Conservation (phyloP, 2,888 invertebrate genomes). For the Kuschelorhynchus macadamiae region DNA sequence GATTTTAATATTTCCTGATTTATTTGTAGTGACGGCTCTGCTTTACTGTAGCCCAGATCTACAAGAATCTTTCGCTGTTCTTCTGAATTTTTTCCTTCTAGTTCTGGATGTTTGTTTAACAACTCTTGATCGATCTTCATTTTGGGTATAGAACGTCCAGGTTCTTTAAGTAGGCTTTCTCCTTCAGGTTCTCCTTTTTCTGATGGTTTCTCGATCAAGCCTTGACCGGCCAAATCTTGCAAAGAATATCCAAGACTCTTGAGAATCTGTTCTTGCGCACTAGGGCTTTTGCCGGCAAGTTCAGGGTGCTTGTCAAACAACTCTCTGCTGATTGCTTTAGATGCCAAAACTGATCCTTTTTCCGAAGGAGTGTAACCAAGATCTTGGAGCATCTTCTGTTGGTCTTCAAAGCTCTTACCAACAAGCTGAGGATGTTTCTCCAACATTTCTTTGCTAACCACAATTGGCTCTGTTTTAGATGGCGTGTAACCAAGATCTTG, state of each 20-base stretch:
- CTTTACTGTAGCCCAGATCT: neutral
- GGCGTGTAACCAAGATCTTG: too few relatives aligned
- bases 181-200: conserved; percentile 16
- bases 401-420: too few relatives aligned
- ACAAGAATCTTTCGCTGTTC: conserved; percentile 2
- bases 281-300: conserved; percentile 14
- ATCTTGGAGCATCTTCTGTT: too few relatives aligned
- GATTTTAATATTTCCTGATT: neutral
- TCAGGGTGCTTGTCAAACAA: conserved; percentile 31
- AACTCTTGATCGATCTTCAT: neutral
- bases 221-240: neutral
- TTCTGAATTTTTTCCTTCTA: conserved; percentile 10
- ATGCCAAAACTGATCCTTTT: neutral
- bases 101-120: conserved; percentile 32
- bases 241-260: neutral
- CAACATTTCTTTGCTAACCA: too few relatives aligned
- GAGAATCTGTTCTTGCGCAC: conserved; percentile 20
- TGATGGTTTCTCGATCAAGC: neutral
- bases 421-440: too few relatives aligned
- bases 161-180: neutral
- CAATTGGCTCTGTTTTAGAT: too few relatives aligned
- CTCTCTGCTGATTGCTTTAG: conserved; percentile 1
- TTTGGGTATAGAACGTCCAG: neutral
- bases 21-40: neutral
- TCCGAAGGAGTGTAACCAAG: too few relatives aligned